phyloP scores from a whole-genome alignment of 1,140 invertebrate genomes.

The Anadara kagoshimensis region DNA sequence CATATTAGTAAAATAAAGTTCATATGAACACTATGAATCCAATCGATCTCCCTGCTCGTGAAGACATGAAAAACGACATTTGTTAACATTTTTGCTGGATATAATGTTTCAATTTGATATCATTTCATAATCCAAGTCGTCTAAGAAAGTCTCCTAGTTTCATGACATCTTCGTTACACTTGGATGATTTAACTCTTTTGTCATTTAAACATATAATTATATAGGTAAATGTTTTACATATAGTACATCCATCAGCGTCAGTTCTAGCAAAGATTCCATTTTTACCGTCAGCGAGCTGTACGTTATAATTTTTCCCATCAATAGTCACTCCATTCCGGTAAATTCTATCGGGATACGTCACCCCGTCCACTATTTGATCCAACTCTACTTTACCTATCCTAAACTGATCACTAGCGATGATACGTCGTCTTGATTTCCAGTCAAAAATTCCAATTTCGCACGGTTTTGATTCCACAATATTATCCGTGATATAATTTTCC shows the following conservation, averaged over 20 bases:
- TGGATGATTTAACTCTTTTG: slow-evolving; percentile 20
- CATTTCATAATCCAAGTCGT: slow-evolving; percentile 35
- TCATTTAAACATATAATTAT: slow-evolving; percentile 48
- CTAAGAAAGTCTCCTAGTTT: slow-evolving; percentile 47
- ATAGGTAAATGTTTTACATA: slow-evolving; percentile 46
- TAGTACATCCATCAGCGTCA: slow-evolving; percentile 42
- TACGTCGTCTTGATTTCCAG: slow-evolving; percentile 10
- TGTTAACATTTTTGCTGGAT: too few relatives aligned
- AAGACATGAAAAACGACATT: too few relatives aligned
- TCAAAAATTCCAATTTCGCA: slow-evolving; percentile 42
- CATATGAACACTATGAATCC: too few relatives aligned
- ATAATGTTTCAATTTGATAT: too few relatives aligned
- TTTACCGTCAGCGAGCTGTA: slow-evolving; percentile 49
- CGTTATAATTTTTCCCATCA: slow-evolving; percentile 42
- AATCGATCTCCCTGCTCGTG: too few relatives aligned
- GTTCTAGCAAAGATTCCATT: slow-evolving; percentile 47
- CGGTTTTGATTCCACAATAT: slow-evolving; percentile 30
- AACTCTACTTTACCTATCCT: slow-evolving; percentile 28
- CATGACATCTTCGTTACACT: slow-evolving; percentile 55
- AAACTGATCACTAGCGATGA: slow-evolving; percentile 26
- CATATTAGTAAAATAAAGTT: too few relatives aligned
- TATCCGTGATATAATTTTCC: slow-evolving; percentile 37
- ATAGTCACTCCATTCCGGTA: slow-evolving; percentile 41
- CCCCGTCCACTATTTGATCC: slow-evolving; percentile 25
- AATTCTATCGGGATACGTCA: slow-evolving; percentile 28